A percentile compares a stretch with the other conserved stretches of the same genome.
These are phyloP conservation scores for Balaeniceps rex DNA, from an alignment of 2,113 vertebrate species.

Conservation along the genomic window DNA sequence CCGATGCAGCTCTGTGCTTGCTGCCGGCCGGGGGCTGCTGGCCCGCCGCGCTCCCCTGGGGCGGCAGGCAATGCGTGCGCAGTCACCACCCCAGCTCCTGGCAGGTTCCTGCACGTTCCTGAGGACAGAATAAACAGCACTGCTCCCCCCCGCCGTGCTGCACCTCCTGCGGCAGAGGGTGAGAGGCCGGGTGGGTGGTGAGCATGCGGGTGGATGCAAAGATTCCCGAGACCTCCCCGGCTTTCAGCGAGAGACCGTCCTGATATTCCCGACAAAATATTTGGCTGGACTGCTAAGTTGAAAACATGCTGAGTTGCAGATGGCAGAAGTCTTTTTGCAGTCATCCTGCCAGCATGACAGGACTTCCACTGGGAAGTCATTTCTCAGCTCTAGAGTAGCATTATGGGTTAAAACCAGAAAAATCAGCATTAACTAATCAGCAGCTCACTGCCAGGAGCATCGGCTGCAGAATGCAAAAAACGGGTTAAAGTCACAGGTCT, in stretches of 20 bases:
- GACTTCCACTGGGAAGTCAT: background rate
- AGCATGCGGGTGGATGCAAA: background rate
- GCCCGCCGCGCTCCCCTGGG: accelerated
- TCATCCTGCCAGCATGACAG: background rate
- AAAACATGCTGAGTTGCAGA: background rate
- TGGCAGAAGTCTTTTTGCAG: background rate
- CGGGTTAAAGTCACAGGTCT: conserved; percentile 37
- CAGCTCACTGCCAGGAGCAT: background rate
- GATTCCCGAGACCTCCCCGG: background rate
- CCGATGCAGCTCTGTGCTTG: background rate
- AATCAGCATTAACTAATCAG: background rate
- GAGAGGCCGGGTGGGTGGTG: background rate
- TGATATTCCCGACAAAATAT: background rate
- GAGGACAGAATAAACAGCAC: background rate
- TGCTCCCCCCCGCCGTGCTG: accelerated
- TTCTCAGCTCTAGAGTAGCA: background rate
- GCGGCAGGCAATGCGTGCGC: accelerated
- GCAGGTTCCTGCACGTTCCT: background rate
- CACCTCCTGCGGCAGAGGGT: background rate
- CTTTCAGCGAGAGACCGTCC: background rate
- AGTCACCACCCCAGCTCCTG: background rate
- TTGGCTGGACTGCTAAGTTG: background rate
- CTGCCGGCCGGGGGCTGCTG: background rate
- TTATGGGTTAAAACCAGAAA: background rate
- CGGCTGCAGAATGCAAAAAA: background rate